Evolutionary conservation across 2,888 invertebrate species (phyloP).

Genomic region (Enoplolaimus lenunculus): DNA sequence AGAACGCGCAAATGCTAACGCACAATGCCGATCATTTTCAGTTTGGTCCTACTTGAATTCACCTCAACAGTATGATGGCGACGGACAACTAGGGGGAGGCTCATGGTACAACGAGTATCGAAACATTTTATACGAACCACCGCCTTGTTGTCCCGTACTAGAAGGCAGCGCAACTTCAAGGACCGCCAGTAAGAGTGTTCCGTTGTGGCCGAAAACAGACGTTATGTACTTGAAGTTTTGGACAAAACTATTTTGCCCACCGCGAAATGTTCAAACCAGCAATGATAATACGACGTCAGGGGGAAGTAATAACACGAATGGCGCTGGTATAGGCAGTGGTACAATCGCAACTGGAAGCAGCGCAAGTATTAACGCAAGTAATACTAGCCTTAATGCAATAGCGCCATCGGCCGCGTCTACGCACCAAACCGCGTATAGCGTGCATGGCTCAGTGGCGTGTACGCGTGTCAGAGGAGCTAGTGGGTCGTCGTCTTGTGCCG

Average conservation of each 20-base stretch:
- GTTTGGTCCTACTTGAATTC: constrained; percentile 57
- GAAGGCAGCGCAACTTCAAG: background rate
- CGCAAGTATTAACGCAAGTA: too few relatives aligned
- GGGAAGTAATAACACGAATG: too few relatives aligned
- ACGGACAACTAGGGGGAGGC: background rate
- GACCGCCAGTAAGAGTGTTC: too few relatives aligned
- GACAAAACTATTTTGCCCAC: background rate
- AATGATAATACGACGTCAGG: too few relatives aligned
- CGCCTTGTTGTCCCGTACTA: background rate
- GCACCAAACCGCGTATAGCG: too few relatives aligned
- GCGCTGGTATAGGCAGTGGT: too few relatives aligned
- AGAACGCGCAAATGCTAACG: constrained; percentile 48
- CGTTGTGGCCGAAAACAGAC: background rate
- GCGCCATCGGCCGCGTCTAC: too few relatives aligned
- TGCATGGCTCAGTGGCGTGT: too few relatives aligned
- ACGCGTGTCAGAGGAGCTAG: too few relatives aligned
- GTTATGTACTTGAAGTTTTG: background rate
- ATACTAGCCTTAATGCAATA: too few relatives aligned
- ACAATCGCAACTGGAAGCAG: too few relatives aligned
- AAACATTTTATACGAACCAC: background rate
- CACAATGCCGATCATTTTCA: constrained; percentile 56
- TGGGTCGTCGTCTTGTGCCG: too few relatives aligned
- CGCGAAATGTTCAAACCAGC: background rate
- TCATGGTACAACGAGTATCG: background rate
- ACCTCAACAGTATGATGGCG: background rate